phyloP scores from a whole-genome alignment of 23 tunicate species.

The Trididemnum clinides region DNA sequence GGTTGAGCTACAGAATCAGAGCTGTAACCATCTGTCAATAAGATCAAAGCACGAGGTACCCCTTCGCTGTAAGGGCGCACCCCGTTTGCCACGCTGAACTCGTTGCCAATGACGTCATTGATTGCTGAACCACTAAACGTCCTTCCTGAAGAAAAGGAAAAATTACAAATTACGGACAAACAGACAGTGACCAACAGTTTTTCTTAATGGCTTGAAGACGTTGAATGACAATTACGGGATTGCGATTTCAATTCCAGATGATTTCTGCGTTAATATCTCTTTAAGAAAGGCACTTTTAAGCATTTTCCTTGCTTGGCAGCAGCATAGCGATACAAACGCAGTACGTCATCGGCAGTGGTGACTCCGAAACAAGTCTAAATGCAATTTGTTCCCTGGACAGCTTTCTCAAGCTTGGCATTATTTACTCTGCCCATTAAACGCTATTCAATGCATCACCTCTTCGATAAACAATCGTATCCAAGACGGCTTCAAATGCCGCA shows the following conservation, averaged over 20 bases:
- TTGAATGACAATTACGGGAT: too few species aligned
- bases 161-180: too few species aligned
- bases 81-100: constrained; percentile 19
- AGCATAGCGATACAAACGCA: neutral
- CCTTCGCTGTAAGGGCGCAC: constrained; percentile 28
- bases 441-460: constrained; percentile 10
- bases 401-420: too few species aligned
- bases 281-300: too few species aligned
- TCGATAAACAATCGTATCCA: constrained; percentile 24
- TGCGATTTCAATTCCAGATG: too few species aligned
- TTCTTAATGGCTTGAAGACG: too few species aligned
- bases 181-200: too few species aligned
- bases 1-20: neutral
- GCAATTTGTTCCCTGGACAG: too few species aligned
- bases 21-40: constrained; percentile 46
- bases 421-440: too few species aligned
- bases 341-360: neutral
- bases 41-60: constrained; percentile 31
- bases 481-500: constrained; percentile 24
- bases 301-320: too few species aligned
- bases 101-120: constrained; percentile 18
- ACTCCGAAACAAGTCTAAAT: too few species aligned
- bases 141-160: constrained; percentile 35
- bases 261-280: too few species aligned
- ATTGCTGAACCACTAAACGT: constrained; percentile 44